These are phyloP conservation scores for Rallus limicola DNA, from an alignment of 2,113 vertebrate genomes.

Conservation along the genomic window DNA sequence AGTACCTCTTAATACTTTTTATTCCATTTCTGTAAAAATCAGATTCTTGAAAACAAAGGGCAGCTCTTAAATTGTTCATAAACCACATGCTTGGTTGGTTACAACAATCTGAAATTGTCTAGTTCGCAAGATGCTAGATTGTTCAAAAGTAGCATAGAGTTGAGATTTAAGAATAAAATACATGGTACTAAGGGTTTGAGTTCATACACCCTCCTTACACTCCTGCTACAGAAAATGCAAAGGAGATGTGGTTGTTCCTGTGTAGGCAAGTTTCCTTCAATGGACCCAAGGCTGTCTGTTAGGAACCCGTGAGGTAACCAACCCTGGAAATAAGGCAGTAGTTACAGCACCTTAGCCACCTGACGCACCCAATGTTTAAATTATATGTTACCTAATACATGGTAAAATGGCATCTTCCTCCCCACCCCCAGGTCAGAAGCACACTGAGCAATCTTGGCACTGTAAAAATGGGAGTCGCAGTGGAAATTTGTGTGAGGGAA, in stretches of 20 bases:
- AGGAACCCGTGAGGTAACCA: not conserved
- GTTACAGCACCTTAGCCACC: not conserved
- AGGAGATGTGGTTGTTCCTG: not conserved
- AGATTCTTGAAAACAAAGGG: not conserved
- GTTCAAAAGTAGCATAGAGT: not conserved
- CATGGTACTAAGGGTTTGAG: not conserved
- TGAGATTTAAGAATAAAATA: not conserved
- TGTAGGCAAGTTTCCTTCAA: not conserved
- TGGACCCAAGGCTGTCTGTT: not conserved
- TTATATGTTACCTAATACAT: accelerated
- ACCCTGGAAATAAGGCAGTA: not conserved
- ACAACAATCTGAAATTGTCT: not conserved
- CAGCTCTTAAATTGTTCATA: not conserved
- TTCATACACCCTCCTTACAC: not conserved
- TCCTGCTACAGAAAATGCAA: not conserved
- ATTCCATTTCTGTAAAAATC: not conserved
- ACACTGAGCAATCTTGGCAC: not conserved
- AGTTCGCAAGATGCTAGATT: not conserved
- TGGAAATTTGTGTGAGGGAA: not conserved
- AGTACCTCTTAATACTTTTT: not conserved
- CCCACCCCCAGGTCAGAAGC: not conserved
- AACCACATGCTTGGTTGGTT: not conserved
- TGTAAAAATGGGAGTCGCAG: not conserved
- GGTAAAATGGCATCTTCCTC: not conserved
- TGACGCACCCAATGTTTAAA: not conserved